Evolutionary conservation across 2,888 invertebrate genomes (phyloP), one percentile per base, ranked within the genome.

Genomic region (Prosopocoilus inquinatus): DNA sequence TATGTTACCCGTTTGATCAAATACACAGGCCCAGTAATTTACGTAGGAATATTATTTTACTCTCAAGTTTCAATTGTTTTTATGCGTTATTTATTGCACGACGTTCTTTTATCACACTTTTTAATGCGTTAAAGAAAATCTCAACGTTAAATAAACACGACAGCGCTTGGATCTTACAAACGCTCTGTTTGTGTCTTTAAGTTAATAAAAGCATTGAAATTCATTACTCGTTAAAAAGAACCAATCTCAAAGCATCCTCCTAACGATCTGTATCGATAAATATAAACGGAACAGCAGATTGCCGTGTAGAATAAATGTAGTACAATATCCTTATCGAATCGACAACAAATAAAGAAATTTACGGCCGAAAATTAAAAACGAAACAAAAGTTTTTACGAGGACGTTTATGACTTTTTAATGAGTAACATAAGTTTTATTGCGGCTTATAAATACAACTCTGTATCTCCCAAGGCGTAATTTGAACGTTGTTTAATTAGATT

Each of bases 401-500:
- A 63, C 63, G 61, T 63, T 63, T 61, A 63, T 60, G 55, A 53
- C 57, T 53, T 53, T 61, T 63, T 61, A 63, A 63, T 61, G 63
- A 56, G 52, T 55, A 53, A 56, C 63, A 57, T 60, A 61, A 61
- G 63, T 63, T 63, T 63, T 63, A 63, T 61, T 58, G 55, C 57
- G 57, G 55, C 55, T 63, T 61, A 53, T 63, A 63, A 63, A 61
- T 63, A 61, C 59, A 63, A 63, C 63, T 63, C 61, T 61, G n/a
- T n/a, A 63, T 63, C 58, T 53, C 53, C 43, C 43, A 53, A 53
- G 48, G 47, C 47, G 34, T 48, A 48, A 47, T 53, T 53, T 48
- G 53, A 47, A 36, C 43, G 53, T 47, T 48, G 34, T 53, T 53
- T 53, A 53, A 53, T 53, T 53, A 53, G 47, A 53, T 53, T 53